These are phyloP conservation scores for Furcifer pardalis DNA, from an alignment of 2,797 vertebrate species.

Conservation along the genomic window DNA sequence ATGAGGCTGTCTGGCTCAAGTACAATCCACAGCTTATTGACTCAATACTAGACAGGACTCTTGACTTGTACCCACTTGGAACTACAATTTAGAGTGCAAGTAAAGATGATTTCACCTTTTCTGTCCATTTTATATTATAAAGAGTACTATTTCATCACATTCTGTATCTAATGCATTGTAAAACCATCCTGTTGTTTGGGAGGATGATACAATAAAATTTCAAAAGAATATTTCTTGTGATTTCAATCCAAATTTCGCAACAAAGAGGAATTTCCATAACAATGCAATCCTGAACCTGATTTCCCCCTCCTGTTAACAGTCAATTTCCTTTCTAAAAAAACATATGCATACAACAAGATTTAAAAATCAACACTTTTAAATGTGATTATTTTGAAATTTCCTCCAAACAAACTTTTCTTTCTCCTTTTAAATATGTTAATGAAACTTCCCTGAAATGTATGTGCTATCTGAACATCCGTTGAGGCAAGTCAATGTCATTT, in stretches of 20 bases:
- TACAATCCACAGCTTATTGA: background rate
- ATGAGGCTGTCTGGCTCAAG: background rate
- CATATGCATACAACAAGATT: background rate
- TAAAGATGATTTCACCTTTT: no score
- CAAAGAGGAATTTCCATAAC: slow-evolving; percentile 57
- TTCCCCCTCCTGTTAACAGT: background rate
- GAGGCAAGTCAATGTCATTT: background rate
- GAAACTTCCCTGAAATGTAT: slow-evolving; percentile 5
- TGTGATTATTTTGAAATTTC: slow-evolving; percentile 41
- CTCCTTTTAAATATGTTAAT: background rate
- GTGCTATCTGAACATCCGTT: background rate
- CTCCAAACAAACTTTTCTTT: slow-evolving; percentile 13
- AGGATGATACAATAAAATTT: slow-evolving; percentile 47
- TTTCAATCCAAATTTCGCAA: slow-evolving; percentile 66
- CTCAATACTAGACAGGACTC: background rate
- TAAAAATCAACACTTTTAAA: slow-evolving; percentile 45
- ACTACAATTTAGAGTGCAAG: background rate
- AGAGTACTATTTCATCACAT: no score
- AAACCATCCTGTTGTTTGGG: background rate
- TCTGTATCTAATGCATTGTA: background rate
- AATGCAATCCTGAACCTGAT: no score
- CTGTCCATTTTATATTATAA: no score
- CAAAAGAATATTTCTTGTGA: slow-evolving; percentile 61
- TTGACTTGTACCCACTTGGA: background rate
- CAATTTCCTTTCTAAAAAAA: slow-evolving; percentile 56